Evolutionary conservation across 1,140 invertebrate genomes (phyloP), one percentile per base, ranked within the genome.

Genomic region (Anastrepha ludens): DNA sequence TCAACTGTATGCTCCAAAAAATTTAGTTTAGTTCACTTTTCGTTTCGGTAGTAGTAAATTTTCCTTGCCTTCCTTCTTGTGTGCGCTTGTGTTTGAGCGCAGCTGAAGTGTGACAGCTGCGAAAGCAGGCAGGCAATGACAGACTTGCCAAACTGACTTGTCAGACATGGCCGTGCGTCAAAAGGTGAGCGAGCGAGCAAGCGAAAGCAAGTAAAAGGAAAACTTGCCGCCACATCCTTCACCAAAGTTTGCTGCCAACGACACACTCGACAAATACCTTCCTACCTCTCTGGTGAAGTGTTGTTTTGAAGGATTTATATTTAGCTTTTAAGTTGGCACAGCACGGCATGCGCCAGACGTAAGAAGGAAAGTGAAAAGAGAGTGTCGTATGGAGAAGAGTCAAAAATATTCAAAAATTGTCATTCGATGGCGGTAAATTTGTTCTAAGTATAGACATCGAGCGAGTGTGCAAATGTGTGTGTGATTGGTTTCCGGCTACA

Each of bases 221-320:
- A 20, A n/a, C 7, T 81, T 55, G n/a, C n/a, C n/a, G 74, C 74
- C 74, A 81, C 74, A 81, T 81, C n/a, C 50, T 58, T 55, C 74
- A 81, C 1, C 17, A 81, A 81, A 55, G 8, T 81, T 50, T 20
- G 15, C 50, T 81, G 74, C 74, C 74, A 81, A 58, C 67, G 8
- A 44, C 7, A 20, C 17, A 55, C 8, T 47, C 47, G 74, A 81
- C 47, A 81, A 55, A 15, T 81, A 81, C n/a, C 44, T 55, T n/a
- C 74, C 41, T 29, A 9, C 9, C 9, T 55, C 55, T 5, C 47
- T 55, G 5, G 9, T 8, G 44, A 81, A 81, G 74, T 81, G 74
- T 81, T 81, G n/a, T 81, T 55, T 55, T 81, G 74, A 81, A 81
- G 74, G 74, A 81, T 81, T 81, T 81, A 81, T 81, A 47, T 81